phyloP scores from a whole-genome alignment of 2,888 invertebrate species.

The Drosophila rellima region DNA sequence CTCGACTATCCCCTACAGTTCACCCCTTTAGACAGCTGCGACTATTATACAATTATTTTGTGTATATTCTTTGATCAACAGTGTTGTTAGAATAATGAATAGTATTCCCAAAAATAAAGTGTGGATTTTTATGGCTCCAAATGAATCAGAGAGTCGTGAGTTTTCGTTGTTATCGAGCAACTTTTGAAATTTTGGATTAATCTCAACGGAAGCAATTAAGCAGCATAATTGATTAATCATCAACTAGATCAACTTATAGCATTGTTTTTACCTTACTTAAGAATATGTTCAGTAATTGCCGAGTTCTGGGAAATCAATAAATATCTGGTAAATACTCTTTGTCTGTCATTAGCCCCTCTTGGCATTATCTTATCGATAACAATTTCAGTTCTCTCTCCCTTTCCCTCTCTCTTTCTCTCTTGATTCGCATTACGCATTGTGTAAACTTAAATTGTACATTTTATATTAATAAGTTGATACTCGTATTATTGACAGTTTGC shows the following conservation, averaged over 20 bases:
- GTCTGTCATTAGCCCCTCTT: constrained; percentile 12
- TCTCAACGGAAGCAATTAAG: constrained; percentile 12
- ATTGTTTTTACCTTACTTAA: neutral
- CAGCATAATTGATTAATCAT: constrained; percentile 15
- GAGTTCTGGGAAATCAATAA: constrained; percentile 40
- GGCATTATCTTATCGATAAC: constrained; percentile 21
- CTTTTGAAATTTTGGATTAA: constrained; percentile 3
- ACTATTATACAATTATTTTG: neutral
- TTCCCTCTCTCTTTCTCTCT: neutral
- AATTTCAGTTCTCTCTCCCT: neutral
- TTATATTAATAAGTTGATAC: constrained; percentile 6
- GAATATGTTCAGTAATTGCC: constrained; percentile 12
- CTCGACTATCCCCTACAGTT: neutral
- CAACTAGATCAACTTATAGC: neutral
- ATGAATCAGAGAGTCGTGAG: constrained; percentile 3
- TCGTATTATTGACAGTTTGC: constrained; percentile 6
- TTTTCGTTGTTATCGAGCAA: constrained; percentile 6
- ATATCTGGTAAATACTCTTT: constrained; percentile 9
- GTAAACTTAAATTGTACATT: constrained; percentile 1
- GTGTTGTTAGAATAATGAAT: neutral
- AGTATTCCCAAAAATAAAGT: neutral
- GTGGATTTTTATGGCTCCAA: neutral
- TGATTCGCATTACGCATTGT: neutral
- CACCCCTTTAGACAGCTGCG: neutral
- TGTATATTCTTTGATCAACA: neutral